Conservation (phyloP, 1,140 invertebrate species). For the Drosophila neocordata region DNA sequence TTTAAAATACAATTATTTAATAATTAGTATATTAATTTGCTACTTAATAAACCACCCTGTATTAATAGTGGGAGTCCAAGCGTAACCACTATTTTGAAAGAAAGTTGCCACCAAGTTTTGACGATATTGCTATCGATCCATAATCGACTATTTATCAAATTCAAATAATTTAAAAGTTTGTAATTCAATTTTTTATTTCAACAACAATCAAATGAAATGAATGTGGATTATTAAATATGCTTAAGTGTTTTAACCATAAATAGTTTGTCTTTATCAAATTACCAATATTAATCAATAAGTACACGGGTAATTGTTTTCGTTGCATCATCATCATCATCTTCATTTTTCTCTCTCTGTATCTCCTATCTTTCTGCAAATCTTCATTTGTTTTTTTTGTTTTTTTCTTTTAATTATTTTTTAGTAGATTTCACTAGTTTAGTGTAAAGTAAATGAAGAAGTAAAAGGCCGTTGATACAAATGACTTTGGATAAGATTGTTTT, state of each 20-base stretch:
- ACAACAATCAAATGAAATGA: slow-evolving; percentile 80
- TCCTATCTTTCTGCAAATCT: slow-evolving; percentile 21
- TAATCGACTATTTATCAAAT: not conserved
- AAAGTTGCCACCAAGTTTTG: not conserved
- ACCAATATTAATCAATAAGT: slow-evolving; percentile 69
- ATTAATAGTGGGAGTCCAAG: too few species aligned
- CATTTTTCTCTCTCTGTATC: slow-evolving; percentile 24
- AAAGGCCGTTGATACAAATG: slow-evolving; percentile 79
- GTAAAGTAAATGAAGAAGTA: slow-evolving; percentile 76
- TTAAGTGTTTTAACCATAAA: slow-evolving; percentile 70
- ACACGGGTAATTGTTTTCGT: slow-evolving; percentile 78
- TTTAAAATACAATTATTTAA: too few species aligned
- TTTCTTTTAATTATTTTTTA: slow-evolving; percentile 6
- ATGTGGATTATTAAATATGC: slow-evolving; percentile 76
- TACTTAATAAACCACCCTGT: too few species aligned
- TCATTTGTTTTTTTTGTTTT: not conserved
- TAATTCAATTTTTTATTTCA: slow-evolving; percentile 63
- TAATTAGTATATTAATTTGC: too few species aligned
- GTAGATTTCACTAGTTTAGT: slow-evolving; percentile 32
- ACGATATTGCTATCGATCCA: slow-evolving; percentile 31
- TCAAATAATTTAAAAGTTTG: slow-evolving; percentile 5
- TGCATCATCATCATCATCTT: slow-evolving; percentile 54
- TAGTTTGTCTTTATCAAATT: slow-evolving; percentile 61
- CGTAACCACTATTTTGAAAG: not conserved
- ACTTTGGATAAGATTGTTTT: slow-evolving; percentile 70